Conservation (phyloP, 2,797 vertebrate species). For the Myiotriccus ornatus region DNA sequence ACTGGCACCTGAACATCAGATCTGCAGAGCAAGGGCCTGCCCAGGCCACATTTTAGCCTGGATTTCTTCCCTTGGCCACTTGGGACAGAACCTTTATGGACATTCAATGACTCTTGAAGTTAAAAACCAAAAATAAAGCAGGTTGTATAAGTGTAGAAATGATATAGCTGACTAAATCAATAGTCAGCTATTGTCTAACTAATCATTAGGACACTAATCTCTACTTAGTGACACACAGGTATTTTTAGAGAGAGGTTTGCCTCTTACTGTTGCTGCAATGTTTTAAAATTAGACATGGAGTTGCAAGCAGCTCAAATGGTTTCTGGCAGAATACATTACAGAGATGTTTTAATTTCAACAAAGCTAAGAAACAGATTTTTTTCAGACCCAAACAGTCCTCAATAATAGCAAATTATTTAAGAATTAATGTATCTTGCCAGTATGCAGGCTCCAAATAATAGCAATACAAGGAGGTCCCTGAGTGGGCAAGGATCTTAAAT, state of each 20-base stretch:
- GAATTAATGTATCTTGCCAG: neutral
- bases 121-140: neutral
- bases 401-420: neutral
- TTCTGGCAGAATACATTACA: neutral
- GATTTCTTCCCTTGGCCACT: neutral
- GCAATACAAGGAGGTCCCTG: neutral
- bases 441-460: neutral
- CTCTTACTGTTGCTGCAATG: neutral
- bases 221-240: neutral
- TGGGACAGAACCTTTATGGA: neutral
- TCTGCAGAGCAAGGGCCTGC: neutral
- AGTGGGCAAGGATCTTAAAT: neutral
- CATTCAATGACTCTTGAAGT: slow-evolving; percentile 50
- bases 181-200: neutral
- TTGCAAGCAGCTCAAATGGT: neutral
- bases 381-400: neutral
- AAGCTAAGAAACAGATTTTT: neutral
- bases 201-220: neutral
- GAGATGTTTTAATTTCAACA: neutral
- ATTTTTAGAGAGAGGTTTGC: neutral
- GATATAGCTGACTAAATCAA: slow-evolving; percentile 1
- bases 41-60: neutral
- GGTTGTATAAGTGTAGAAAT: neutral
- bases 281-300: neutral
- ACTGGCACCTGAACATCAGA: slow-evolving; percentile 40